Conservation (phyloP, 2,113 vertebrate genomes). For the Leptodactylus fuscus region DNA sequence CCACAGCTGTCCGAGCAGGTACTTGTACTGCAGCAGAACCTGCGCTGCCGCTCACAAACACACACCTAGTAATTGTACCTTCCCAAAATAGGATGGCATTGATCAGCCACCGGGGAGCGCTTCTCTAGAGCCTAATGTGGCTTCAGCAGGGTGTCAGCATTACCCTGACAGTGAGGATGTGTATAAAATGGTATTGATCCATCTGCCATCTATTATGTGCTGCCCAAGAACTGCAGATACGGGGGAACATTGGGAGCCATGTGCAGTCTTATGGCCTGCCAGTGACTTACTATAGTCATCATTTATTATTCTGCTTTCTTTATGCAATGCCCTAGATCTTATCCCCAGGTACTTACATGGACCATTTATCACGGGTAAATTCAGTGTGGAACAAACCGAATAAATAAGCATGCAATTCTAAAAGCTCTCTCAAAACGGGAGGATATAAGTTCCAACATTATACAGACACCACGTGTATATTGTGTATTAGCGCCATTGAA, state of each 20-base stretch:
- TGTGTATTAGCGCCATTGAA: no score
- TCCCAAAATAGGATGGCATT: conserved; percentile 30
- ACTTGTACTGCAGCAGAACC: neutral
- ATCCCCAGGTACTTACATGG: no score
- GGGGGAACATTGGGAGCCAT: neutral
- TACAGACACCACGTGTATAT: no score
- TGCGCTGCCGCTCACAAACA: neutral
- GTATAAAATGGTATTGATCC: neutral
- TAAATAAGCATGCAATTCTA: no score
- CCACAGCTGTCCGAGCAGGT: neutral
- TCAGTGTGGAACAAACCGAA: no score
- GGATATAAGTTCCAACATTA: no score
- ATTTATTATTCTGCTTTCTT: neutral
- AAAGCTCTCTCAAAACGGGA: no score
- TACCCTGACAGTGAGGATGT: neutral
- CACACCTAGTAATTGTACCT: neutral
- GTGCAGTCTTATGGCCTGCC: neutral
- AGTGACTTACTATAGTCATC: neutral
- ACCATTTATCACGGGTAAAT: no score
- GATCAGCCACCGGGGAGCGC: neutral
- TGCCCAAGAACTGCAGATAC: neutral
- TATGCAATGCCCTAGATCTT: neutral
- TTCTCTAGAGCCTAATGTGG: neutral
- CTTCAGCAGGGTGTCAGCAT: neutral
- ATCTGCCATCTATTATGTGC: neutral